A percentile compares a stretch with the other conserved stretches of the same genome.
These are phyloP conservation scores for Caenorhabditis macrosperma DNA, from an alignment of 2,888 invertebrate genomes.

Conservation along the genomic window DNA sequence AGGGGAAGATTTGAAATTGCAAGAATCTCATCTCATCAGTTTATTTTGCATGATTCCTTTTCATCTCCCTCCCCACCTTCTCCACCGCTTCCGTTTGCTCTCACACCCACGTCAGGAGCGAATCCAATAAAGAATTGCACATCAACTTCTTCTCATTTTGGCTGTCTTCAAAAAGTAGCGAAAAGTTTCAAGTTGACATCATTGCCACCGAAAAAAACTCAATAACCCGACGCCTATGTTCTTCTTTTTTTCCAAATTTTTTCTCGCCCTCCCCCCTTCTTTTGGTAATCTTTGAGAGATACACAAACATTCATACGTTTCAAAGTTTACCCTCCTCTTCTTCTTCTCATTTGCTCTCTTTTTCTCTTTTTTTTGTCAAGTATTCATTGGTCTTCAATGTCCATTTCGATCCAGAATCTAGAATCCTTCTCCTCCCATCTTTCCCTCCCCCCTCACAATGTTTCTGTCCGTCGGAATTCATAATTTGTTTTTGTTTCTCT, in stretches of 20 bases:
- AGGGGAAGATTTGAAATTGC: not conserved
- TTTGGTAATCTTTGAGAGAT: conserved; percentile 40
- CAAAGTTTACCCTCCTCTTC: not conserved
- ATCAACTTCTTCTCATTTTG: not conserved
- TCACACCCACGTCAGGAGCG: not conserved
- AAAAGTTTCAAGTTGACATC: conserved; percentile 48
- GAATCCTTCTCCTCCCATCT: not conserved
- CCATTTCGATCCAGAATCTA: not conserved
- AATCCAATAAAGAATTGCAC: conserved; percentile 14
- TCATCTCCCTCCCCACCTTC: not conserved
- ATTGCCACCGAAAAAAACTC: conserved; percentile 31
- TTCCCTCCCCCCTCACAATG: not conserved
- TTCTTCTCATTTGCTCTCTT: not conserved
- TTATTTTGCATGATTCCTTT: too few species aligned
- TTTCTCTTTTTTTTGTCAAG: not conserved
- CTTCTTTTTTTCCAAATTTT: conserved; percentile 14
- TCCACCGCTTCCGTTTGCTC: conserved; percentile 1
- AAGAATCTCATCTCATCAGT: not conserved
- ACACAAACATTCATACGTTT: conserved; percentile 12
- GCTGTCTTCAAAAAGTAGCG: not conserved
- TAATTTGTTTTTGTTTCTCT: conserved; percentile 8
- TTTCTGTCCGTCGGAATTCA: not conserved
- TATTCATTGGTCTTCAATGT: not conserved
- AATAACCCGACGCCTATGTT: conserved; percentile 36
- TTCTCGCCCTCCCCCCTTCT: conserved; percentile 3